Evolutionary conservation across 2,797 vertebrate genomes (phyloP).

Genomic region (Gymnocypris eckloni): DNA sequence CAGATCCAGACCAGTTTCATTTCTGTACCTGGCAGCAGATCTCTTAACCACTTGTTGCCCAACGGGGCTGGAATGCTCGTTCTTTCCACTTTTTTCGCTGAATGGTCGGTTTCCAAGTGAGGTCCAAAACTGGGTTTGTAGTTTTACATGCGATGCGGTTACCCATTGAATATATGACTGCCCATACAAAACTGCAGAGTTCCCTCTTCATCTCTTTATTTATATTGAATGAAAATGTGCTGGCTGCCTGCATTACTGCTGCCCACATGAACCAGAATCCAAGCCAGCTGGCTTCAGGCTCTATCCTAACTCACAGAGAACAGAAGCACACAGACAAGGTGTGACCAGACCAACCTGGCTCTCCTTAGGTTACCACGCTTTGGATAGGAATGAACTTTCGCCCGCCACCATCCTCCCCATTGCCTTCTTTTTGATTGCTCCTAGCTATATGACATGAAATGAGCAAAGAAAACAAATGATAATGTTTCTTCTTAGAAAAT

Average conservation of each 20-base stretch:
- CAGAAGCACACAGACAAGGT: conserved; percentile 54
- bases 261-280: conserved; percentile 51
- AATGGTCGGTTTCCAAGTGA: conserved; percentile 52
- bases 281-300: conserved; percentile 54
- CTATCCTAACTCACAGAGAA: conserved; percentile 41
- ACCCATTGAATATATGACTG: conserved; percentile 41
- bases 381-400: not conserved
- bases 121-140: conserved; percentile 32
- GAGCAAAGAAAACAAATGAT: not conserved
- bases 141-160: conserved; percentile 37
- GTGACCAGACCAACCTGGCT: conserved; percentile 46
- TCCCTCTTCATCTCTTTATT: conserved; percentile 55
- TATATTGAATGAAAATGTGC: conserved; percentile 61
- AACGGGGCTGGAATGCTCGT: conserved; percentile 45
- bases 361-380: conserved; percentile 31
- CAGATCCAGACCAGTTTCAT: conserved; percentile 68
- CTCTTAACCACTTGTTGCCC: conserved; percentile 67
- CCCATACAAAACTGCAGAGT: conserved; percentile 35
- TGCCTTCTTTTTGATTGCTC: conserved; percentile 13
- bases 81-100: conserved; percentile 53
- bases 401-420: not conserved
- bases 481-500: not conserved
- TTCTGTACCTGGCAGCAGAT: conserved; percentile 52
- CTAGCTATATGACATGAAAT: not conserved
- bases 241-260: conserved; percentile 50